Conservation (phyloP, 2,797 vertebrate genomes). For the Ceyx erithaca region DNA sequence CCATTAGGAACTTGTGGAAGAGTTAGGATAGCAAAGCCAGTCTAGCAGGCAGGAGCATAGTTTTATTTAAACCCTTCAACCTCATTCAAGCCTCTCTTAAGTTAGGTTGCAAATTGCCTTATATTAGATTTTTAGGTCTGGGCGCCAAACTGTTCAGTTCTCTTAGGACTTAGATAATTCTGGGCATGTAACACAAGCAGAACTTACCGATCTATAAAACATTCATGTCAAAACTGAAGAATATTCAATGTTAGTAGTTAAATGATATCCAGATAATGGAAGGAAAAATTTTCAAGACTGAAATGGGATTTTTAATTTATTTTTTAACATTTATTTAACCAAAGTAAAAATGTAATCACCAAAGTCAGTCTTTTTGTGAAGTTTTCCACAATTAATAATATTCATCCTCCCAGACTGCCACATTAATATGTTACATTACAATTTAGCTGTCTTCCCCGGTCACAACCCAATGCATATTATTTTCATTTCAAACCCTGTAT, state of each 20-base stretch:
- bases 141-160: background rate
- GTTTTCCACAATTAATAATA: background rate
- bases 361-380: background rate
- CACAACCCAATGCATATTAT: rapidly evolving
- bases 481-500: background rate
- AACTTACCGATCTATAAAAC: background rate
- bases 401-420: background rate
- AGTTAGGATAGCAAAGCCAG: background rate
- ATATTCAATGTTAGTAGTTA: background rate
- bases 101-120: background rate
- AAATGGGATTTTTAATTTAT: background rate
- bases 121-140: background rate
- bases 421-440: background rate
- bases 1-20: background rate
- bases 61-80: background rate
- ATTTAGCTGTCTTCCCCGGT: background rate
- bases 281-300: background rate
- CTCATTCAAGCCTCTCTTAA: background rate
- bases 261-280: background rate
- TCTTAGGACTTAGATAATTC: background rate
- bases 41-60: background rate
- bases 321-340: background rate
- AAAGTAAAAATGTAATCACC: background rate
- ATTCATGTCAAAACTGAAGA: background rate
- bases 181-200: background rate